Evolutionary conservation across 2,888 invertebrate genomes (phyloP).

Genomic region (Polia nebulosa): DNA sequence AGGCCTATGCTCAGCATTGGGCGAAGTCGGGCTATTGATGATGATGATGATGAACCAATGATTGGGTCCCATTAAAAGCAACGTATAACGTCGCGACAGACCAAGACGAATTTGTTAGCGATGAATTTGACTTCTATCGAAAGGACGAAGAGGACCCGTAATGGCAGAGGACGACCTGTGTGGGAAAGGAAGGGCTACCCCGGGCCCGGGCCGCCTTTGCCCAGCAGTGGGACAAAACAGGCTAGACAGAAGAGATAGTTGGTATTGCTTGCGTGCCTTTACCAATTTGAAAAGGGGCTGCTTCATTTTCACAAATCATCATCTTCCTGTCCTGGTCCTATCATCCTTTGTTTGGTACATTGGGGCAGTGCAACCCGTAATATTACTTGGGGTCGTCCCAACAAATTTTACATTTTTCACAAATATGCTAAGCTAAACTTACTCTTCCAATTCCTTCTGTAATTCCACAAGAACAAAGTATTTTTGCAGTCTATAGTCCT

Average conservation of each 20-base stretch:
- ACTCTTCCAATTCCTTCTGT: slow-evolving; percentile 88
- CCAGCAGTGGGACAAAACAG: background rate
- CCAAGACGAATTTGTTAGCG: background rate
- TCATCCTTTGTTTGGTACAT: too few species aligned
- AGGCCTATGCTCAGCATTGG: too few species aligned
- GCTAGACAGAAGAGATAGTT: background rate
- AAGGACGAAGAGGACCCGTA: too few species aligned
- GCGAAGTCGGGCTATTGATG: too few species aligned
- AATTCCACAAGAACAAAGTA: slow-evolving; percentile 93
- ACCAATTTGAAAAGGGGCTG: background rate
- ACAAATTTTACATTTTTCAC: too few species aligned
- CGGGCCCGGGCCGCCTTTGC: too few species aligned
- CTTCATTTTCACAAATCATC: background rate
- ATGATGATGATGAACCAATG: too few species aligned
- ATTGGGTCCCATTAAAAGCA: background rate
- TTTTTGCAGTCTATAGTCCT: slow-evolving; percentile 92
- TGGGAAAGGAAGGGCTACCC: background rate
- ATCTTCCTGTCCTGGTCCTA: background rate
- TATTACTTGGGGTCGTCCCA: background rate
- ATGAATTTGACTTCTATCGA: background rate
- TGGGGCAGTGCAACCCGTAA: too few species aligned
- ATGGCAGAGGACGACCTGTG: background rate
- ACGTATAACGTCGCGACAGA: background rate
- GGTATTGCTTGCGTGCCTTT: background rate
- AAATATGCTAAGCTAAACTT: slow-evolving; percentile 61